phyloP scores from a whole-genome alignment of 2,888 invertebrate species.

The Drosophila hawaiiensis region DNA sequence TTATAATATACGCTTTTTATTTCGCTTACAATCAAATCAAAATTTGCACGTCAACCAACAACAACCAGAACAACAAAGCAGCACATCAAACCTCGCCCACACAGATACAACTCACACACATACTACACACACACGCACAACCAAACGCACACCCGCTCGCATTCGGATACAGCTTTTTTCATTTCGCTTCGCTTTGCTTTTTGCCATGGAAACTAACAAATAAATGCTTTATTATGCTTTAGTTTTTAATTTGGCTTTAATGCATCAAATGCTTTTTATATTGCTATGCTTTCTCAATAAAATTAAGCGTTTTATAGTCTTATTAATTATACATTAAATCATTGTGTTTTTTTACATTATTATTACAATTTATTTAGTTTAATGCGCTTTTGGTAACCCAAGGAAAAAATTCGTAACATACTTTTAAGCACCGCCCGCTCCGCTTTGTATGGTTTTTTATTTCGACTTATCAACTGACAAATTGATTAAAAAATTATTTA shows the following conservation, averaged over 20 bases:
- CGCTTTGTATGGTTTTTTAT: conserved; percentile 38
- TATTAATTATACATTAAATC: conserved; percentile 6
- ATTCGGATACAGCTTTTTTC: conserved; percentile 28
- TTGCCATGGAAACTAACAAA: conserved; percentile 53
- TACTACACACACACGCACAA: conserved; percentile 26
- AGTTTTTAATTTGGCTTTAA: conserved; percentile 25
- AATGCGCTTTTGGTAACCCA: conserved; percentile 24
- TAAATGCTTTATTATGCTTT: conserved; percentile 42
- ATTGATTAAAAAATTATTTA: conserved; percentile 42
- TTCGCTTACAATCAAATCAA: conserved; percentile 57
- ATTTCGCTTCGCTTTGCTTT: conserved; percentile 63
- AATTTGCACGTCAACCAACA: conserved; percentile 69
- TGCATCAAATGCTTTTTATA: conserved; percentile 43
- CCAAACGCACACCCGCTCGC: conserved; percentile 31
- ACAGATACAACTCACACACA: conserved; percentile 23
- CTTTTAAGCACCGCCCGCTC: conserved; percentile 47
- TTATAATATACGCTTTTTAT: conserved; percentile 32
- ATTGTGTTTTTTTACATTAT: conserved; percentile 5
- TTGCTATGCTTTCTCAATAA: conserved; percentile 27
- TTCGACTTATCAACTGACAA: conserved; percentile 45
- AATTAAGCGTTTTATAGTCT: conserved; percentile 2
- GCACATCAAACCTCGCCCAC: conserved; percentile 42
- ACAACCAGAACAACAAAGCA: conserved; percentile 43
- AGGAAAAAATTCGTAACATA: conserved; percentile 35
- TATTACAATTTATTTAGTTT: conserved; percentile 16